These are phyloP conservation scores for Momotus momota DNA, from an alignment of 2,797 vertebrate species.

Conservation along the genomic window DNA sequence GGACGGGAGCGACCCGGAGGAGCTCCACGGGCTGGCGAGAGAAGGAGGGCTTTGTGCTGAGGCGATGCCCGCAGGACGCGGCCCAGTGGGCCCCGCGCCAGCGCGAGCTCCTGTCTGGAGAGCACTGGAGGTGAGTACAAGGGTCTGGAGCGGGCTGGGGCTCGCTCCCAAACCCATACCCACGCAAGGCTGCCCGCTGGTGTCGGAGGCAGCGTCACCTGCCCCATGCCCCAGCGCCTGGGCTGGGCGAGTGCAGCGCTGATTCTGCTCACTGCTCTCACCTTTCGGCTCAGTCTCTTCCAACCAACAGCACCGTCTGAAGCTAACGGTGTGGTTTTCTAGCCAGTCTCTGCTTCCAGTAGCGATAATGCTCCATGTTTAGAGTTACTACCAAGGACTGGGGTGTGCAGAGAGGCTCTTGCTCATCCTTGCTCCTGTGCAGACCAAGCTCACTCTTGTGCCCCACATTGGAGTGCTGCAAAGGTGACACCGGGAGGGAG, in stretches of 20 bases:
- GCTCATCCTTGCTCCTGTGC: too few species aligned
- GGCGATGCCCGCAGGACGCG: rapidly evolving
- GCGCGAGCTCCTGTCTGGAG: background rate
- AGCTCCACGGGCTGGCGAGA: background rate
- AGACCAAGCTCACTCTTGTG: background rate
- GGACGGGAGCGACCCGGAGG: background rate
- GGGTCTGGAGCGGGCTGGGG: background rate
- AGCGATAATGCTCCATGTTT: too few species aligned
- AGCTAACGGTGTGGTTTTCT: too few species aligned
- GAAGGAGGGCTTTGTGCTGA: background rate
- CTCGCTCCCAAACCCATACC: rapidly evolving
- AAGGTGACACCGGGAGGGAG: background rate
- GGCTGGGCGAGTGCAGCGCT: too few species aligned
- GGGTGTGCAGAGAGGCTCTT: too few species aligned
- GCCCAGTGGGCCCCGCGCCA: rapidly evolving
- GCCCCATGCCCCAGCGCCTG: background rate
- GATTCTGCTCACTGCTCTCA: background rate
- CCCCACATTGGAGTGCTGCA: background rate
- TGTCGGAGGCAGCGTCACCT: rapidly evolving
- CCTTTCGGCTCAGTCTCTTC: background rate
- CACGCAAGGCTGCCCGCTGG: background rate
- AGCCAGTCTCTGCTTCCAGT: too few species aligned
- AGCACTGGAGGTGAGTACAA: background rate
- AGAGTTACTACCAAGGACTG: too few species aligned
- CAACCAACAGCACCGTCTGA: too few species aligned